These are phyloP conservation scores for Spatulosminthurus flaviceps DNA, from an alignment of 2,888 invertebrate species.

Conservation along the genomic window DNA sequence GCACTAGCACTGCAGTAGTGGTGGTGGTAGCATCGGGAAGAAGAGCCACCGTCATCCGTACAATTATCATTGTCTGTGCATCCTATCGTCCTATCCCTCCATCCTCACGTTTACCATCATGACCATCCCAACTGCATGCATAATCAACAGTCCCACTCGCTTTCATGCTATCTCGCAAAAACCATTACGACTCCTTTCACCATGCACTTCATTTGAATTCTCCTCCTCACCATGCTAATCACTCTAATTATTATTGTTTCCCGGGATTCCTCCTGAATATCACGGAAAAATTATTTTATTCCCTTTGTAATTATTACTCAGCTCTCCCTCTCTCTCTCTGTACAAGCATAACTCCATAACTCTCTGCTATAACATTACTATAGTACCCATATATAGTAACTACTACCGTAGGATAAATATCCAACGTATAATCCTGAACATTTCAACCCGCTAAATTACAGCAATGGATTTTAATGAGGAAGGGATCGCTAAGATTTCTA, in stretches of 20 bases:
- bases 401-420: too few relatives aligned
- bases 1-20: background rate
- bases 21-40: background rate
- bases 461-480: too few relatives aligned
- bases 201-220: background rate
- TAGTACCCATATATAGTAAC: too few relatives aligned
- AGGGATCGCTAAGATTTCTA: too few relatives aligned
- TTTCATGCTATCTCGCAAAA: background rate
- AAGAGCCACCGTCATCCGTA: background rate
- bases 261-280: background rate
- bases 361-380: too few relatives aligned
- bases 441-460: too few relatives aligned
- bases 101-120: slow-evolving; percentile 6
- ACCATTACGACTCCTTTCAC: background rate
- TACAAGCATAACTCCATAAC: too few relatives aligned
- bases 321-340: too few relatives aligned
- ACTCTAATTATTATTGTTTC: slow-evolving; percentile 5
- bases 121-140: slow-evolving; percentile 9
- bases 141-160: background rate
- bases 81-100: background rate
- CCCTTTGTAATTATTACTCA: too few relatives aligned
- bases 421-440: too few relatives aligned
- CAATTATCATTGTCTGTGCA: slow-evolving; percentile 11
- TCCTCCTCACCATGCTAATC: background rate
- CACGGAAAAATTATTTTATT: background rate